Percentiles rank a stretch among this genome's conserved stretches.
phyloP scores from a whole-genome alignment of 2,113 vertebrate genomes.

The Calyptomena viridis region DNA sequence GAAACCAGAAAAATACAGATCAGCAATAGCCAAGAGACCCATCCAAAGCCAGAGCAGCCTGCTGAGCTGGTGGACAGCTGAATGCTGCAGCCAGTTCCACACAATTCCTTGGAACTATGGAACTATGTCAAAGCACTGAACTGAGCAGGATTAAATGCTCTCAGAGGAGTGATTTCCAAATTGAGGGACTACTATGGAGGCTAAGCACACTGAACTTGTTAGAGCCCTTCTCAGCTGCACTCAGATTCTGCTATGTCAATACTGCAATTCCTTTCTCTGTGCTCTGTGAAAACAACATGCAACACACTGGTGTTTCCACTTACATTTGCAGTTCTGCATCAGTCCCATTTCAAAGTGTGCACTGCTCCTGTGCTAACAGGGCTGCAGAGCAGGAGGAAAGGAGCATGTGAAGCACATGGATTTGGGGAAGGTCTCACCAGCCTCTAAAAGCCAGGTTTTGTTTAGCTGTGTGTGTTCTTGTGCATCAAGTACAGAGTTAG shows the following conservation, averaged over 20 bases:
- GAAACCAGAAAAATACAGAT: background rate
- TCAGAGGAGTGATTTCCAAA: background rate
- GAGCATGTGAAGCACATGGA: background rate
- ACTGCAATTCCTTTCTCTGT: background rate
- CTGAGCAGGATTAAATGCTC: background rate
- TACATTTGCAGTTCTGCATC: background rate
- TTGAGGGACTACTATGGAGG: background rate
- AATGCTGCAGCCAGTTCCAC: background rate
- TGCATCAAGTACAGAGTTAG: background rate
- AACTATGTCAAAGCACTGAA: background rate
- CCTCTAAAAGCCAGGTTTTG: background rate
- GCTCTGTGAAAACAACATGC: background rate
- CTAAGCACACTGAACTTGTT: background rate
- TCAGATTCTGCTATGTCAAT: background rate
- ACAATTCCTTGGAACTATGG: rapidly evolving
- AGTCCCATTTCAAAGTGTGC: background rate
- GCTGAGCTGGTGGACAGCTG: background rate
- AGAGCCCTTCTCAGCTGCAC: background rate
- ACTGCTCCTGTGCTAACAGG: background rate
- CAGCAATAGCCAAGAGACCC: background rate
- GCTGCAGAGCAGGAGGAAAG: background rate
- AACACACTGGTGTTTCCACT: background rate
- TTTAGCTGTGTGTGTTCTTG: background rate
- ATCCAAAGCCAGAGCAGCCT: background rate
- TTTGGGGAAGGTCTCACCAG: background rate